phyloP scores from a whole-genome alignment of 2,888 invertebrate genomes.

The Diplazon laetatorius region DNA sequence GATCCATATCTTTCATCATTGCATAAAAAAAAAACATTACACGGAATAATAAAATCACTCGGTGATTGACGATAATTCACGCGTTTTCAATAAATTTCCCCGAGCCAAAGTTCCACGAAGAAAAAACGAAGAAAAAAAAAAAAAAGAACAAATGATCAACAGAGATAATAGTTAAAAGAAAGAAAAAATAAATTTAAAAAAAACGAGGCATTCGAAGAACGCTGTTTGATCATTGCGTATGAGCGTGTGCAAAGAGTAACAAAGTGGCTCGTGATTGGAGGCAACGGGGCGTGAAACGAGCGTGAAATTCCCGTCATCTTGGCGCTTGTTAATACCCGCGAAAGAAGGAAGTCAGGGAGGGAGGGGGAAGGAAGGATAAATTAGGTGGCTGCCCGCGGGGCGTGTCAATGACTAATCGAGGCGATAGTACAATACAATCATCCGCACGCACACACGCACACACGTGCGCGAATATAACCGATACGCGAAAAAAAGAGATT shows the following conservation, averaged over 20 bases:
- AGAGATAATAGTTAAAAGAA: no score
- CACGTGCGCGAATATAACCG: conserved; percentile 7
- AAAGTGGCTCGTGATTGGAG: conserved; percentile 57
- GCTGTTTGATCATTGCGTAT: conserved; percentile 50
- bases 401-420: conserved; percentile 23
- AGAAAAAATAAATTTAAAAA: no score
- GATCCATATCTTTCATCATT: no score
- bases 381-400: conserved; percentile 10
- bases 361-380: background rate
- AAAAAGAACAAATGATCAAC: conserved; percentile 27
- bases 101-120: no score
- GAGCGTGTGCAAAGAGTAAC: conserved; percentile 43
- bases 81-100: background rate
- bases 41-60: no score
- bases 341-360: conserved; percentile 3
- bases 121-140: background rate
- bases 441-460: background rate
- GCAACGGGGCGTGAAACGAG: conserved; percentile 60
- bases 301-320: conserved; percentile 59
- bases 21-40: no score
- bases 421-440: background rate
- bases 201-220: conserved; percentile 36
- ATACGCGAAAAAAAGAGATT: conserved; percentile 45
- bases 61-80: no score
- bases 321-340: conserved; percentile 42